A percentile compares a stretch with the other conserved stretches of the same genome.
Evolutionary conservation across 2,888 invertebrate species (phyloP).

Genomic region (Noctua fimbriata): DNA sequence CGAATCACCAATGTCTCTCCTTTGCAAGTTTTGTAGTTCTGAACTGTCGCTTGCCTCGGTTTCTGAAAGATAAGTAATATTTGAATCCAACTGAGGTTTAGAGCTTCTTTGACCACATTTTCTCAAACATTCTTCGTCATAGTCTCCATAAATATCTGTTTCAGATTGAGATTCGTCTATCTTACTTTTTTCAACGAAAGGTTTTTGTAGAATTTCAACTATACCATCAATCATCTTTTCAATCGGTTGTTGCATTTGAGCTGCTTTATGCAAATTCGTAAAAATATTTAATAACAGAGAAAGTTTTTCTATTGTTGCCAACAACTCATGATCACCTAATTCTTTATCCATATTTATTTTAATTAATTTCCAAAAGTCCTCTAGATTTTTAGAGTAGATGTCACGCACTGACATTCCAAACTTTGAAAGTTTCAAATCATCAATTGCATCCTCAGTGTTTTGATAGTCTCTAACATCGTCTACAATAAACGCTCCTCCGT

Average conservation of each 20-base stretch:
- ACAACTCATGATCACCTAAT: slow-evolving; percentile 5
- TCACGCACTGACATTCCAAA: slow-evolving; percentile 2
- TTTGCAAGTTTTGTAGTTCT: slow-evolving; percentile 5
- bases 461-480: background rate
- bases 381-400: slow-evolving; percentile 10
- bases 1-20: background rate
- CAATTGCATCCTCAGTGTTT: background rate
- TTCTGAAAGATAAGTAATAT: slow-evolving; percentile 36
- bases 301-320: slow-evolving; percentile 16
- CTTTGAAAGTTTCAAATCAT: background rate
- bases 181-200: background rate
- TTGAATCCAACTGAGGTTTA: slow-evolving; percentile 29
- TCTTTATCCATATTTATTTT: background rate
- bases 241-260: background rate
- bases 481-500: background rate
- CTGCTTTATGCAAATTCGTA: slow-evolving; percentile 26
- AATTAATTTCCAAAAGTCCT: slow-evolving; percentile 38
- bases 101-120: slow-evolving; percentile 11
- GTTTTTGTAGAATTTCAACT: slow-evolving; percentile 25
- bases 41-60: slow-evolving; percentile 6
- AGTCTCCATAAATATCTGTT: background rate
- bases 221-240: slow-evolving; percentile 36
- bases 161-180: background rate
- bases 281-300: slow-evolving; percentile 33
- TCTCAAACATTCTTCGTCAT: slow-evolving; percentile 20